Evolutionary conservation across 30 jellyfish, hydroid and myxozoan genomes (phyloP).

Genomic region (Aurelia coerulea): DNA sequence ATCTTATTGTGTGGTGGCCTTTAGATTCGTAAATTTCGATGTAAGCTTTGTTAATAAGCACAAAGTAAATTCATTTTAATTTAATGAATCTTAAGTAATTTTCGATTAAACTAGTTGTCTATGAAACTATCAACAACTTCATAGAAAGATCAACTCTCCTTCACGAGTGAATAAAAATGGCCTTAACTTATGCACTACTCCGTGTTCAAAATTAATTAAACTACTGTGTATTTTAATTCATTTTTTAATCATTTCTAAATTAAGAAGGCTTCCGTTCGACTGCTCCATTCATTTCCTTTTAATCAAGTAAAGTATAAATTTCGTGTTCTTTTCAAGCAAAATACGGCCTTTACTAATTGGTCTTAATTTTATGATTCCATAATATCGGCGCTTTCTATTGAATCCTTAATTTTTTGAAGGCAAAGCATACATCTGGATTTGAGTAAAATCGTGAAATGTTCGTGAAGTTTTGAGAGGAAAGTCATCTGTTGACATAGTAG

Average conservation of each 20-base stretch:
- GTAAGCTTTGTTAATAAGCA: no score
- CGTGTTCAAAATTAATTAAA: constrained; percentile 55
- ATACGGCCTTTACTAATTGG: constrained; percentile 56
- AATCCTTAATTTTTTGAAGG: constrained; percentile 53
- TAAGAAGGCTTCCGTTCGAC: constrained; percentile 60
- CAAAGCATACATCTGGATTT: constrained; percentile 57
- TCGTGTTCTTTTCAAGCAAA: constrained; percentile 68
- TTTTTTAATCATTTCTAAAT: constrained; percentile 44
- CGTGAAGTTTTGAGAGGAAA: constrained; percentile 61
- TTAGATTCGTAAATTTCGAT: no score
- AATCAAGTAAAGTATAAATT: constrained; percentile 62
- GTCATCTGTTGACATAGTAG: constrained; percentile 70
- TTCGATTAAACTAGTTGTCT: no score
- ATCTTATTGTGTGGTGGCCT: no score
- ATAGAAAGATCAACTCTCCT: constrained; percentile 28
- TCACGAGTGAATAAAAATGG: constrained; percentile 21
- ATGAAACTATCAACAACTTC: constrained; percentile 15
- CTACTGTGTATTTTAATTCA: constrained; percentile 61
- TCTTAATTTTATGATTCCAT: constrained; percentile 67
- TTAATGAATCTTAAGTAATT: no score
- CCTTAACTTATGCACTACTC: constrained; percentile 14
- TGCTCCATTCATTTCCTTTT: constrained; percentile 67
- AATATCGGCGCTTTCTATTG: constrained; percentile 74
- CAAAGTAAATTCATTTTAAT: no score
- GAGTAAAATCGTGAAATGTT: constrained; percentile 44